Base-by-base conservation (phyloP, 2,113 vertebrate species). In the Platysternon megacephalum region DNA sequence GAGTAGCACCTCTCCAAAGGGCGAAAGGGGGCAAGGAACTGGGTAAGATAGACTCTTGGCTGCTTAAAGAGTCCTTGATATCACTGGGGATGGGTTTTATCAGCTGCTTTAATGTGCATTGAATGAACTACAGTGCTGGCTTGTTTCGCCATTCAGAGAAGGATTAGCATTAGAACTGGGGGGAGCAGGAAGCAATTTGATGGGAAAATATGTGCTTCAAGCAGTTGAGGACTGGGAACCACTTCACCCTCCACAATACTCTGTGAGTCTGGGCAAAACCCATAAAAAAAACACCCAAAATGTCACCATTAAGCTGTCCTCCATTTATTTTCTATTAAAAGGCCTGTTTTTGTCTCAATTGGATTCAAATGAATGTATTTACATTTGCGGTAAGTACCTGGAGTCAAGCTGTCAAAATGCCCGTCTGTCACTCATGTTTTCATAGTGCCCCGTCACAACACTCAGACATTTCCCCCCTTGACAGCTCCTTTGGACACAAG, bases 341-440 rank as follows among this genome's bases (percentile, higher is more conserved):
- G 39, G 56, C 80, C 89, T 85, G 11, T 46, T 46, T 44, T 87
- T 82, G 92, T 87, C 65, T 81, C 91, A 97, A 97, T 88, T 93
- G 93, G 96, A 97, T 97, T 98, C 97, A 98, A 97, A 98, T 94
- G 91, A 97, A 95, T 0, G 4, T 94, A 97, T 98, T 97, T 96
- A 97, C 94, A 96, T 97, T 95, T 95, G 91, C 94, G 49, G 96
- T 3, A 90, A 90, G 95, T 92, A 97, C 94, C 93, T 95, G 87
- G 91, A 95, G 95, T 94, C 94, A 44, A 87, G 80, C 97, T 97
- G 96, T 98, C 96, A 97, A 97, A 97, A 95, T 76, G 95, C 96
- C 97, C 96, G 85, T 87, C 95, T 93, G 95, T 97, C 97, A 96
- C 95, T 96, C 96, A 95, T 84, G 94, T 94, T 97, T 97, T 93